These are phyloP conservation scores for Parauchenoglanis punctatus DNA, from an alignment of 2,797 vertebrate species.

Conservation along the genomic window DNA sequence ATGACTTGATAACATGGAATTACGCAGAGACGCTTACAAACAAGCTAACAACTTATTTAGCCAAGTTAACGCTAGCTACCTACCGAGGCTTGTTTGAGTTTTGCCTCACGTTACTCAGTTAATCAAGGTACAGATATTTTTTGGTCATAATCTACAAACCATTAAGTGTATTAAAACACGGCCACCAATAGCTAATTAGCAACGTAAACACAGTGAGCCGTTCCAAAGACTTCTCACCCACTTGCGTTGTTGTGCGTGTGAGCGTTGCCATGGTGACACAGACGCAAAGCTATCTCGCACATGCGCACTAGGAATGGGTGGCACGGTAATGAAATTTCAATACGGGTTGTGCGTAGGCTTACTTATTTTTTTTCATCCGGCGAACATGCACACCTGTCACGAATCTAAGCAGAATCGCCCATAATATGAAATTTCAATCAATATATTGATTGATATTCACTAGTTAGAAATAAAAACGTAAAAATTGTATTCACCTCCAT, in stretches of 20 bases:
- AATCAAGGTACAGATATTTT: background rate
- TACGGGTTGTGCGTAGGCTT: background rate
- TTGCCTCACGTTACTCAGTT: background rate
- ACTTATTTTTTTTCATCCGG: background rate
- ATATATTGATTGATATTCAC: background rate
- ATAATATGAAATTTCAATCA: background rate
- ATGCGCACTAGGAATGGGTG: constrained; percentile 25
- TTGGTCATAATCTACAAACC: background rate
- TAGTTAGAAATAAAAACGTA: background rate
- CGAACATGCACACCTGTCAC: background rate
- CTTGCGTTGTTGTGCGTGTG: background rate
- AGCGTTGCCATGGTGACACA: constrained; percentile 53
- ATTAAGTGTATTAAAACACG: background rate
- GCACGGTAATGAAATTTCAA: background rate
- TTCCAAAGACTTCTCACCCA: background rate
- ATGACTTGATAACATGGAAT: background rate
- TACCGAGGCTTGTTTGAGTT: background rate
- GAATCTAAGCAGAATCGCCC: background rate
- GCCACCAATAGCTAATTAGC: background rate
- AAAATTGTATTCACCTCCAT: background rate
- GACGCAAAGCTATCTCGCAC: constrained; percentile 3
- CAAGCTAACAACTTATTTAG: background rate
- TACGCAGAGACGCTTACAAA: background rate
- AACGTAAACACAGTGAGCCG: background rate
- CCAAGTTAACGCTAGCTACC: background rate